phyloP scores from a whole-genome alignment of 2,888 invertebrate species.

The Sipunculus nudus region DNA sequence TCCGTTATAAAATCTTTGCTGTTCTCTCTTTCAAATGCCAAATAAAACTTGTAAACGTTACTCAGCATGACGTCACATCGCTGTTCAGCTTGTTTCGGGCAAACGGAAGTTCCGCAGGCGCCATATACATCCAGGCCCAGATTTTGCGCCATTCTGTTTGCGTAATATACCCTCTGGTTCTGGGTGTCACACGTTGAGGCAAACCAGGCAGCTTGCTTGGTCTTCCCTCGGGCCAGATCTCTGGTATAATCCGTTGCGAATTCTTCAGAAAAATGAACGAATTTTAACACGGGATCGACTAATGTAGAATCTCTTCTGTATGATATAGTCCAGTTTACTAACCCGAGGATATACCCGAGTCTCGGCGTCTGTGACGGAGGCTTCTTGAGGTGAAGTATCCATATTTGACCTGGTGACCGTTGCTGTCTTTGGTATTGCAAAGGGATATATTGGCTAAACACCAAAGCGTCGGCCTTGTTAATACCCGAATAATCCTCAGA shows the following conservation, averaged over 20 bases:
- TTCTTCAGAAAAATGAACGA: conserved; percentile 80
- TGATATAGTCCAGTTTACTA: conserved; percentile 94
- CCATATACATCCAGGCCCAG: too few species aligned
- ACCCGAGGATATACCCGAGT: conserved; percentile 75
- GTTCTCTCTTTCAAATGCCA: conserved; percentile 42
- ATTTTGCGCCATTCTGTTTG: too few species aligned
- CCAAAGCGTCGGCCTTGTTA: conserved; percentile 84
- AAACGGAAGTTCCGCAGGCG: conserved; percentile 60
- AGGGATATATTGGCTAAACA: too few species aligned
- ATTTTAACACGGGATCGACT: conserved; percentile 94
- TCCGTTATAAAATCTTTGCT: conserved; percentile 42
- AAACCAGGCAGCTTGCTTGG: neutral
- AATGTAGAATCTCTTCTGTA: conserved; percentile 94
- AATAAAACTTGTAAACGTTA: conserved; percentile 35
- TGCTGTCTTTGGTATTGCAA: too few species aligned
- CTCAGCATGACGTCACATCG: conserved; percentile 74
- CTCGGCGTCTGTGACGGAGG: conserved; percentile 95
- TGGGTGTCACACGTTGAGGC: too few species aligned
- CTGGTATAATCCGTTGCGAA: too few species aligned
- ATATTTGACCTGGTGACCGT: too few species aligned
- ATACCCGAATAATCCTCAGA: too few species aligned
- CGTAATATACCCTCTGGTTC: too few species aligned
- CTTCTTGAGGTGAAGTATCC: conserved; percentile 93
- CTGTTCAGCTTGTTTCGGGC: too few species aligned
- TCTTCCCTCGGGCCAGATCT: too few species aligned